Conservation (phyloP, 2,797 vertebrate genomes). For the Threskiornis aethiopicus region DNA sequence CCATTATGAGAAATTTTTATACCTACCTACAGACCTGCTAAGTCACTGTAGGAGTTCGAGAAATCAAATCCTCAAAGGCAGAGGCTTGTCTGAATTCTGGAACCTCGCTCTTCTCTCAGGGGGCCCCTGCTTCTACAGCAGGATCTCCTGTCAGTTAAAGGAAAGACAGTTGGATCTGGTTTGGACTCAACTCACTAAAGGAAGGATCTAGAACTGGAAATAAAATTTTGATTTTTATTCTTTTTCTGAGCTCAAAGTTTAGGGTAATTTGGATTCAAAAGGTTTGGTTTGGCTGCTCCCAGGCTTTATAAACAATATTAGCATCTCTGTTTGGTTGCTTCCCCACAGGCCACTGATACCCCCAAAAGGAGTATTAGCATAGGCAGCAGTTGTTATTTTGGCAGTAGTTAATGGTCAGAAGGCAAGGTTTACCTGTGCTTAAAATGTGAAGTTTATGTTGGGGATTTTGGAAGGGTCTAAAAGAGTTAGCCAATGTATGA, state of each 20-base stretch:
- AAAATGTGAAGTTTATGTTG: background rate
- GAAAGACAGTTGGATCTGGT: background rate
- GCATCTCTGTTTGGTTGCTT: conserved; percentile 1
- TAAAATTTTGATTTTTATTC: background rate
- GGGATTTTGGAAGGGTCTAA: background rate
- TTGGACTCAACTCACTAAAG: background rate
- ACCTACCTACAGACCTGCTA: background rate
- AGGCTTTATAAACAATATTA: conserved; percentile 2
- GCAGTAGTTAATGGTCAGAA: background rate
- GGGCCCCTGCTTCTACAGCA: background rate
- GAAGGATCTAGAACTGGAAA: background rate
- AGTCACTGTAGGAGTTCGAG: background rate
- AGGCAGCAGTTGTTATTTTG: background rate
- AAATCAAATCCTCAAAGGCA: background rate
- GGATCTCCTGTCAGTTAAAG: background rate
- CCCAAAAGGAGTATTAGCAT: background rate
- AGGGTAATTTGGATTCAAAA: background rate
- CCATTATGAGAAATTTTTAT: background rate
- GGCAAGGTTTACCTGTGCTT: background rate
- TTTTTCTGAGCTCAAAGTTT: background rate
- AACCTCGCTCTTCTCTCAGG: background rate
- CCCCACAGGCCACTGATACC: background rate
- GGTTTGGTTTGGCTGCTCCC: background rate
- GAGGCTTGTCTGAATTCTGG: background rate
- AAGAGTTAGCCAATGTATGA: background rate